phyloP scores from a whole-genome alignment of 1,140 invertebrate species.

The Teleogryllus occipitalis region DNA sequence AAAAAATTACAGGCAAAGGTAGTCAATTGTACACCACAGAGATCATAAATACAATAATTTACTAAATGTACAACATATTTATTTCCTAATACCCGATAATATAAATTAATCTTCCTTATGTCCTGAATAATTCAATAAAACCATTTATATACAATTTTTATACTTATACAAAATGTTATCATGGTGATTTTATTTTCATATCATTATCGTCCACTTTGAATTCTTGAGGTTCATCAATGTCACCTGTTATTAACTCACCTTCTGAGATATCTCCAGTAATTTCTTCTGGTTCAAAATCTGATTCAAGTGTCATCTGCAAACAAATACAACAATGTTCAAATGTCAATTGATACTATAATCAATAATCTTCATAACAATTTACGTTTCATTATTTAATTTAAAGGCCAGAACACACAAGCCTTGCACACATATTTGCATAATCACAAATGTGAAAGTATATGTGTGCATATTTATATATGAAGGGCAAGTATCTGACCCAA shows the following conservation, averaged over 20 bases:
- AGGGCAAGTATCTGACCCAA: no score
- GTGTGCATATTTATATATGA: no score
- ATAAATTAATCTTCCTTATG: not conserved
- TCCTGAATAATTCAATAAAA: not conserved
- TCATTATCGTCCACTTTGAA: not conserved
- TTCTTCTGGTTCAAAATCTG: not conserved
- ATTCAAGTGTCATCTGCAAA: not conserved
- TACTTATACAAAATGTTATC: not conserved
- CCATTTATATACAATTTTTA: not conserved
- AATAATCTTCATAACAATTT: no score
- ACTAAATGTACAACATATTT: not conserved
- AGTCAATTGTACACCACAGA: not conserved
- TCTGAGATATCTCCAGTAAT: not conserved
- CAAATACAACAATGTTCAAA: no score
- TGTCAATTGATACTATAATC: no score
- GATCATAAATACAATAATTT: constrained; percentile 1
- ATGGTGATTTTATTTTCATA: not conserved
- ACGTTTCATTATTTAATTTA: no score
- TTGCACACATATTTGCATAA: no score
- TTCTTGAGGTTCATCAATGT: not conserved
- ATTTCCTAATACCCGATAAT: not conserved
- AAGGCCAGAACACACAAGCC: no score
- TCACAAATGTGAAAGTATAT: no score
- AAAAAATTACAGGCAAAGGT: not conserved
- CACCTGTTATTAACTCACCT: not conserved